phyloP scores from a whole-genome alignment of 2,797 vertebrate species.

The Thaleichthys pacificus region DNA sequence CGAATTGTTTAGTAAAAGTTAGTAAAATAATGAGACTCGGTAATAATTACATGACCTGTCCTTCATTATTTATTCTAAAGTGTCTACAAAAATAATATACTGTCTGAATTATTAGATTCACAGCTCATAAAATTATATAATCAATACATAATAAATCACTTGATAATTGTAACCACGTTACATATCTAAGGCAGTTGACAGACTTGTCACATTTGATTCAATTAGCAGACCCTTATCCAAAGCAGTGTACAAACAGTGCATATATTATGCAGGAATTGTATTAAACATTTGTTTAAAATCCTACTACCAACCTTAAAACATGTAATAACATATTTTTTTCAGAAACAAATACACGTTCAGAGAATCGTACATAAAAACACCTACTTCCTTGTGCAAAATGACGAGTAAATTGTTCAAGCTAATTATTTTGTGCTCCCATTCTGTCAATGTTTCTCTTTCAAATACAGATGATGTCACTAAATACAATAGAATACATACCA shows the following conservation, averaged over 20 bases:
- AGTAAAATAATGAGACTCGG: no score
- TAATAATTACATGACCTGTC: no score
- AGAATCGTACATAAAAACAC: constrained; percentile 33
- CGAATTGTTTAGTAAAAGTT: no score
- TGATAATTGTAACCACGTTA: no score
- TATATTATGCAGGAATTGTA: constrained; percentile 1
- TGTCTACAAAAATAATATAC: no score
- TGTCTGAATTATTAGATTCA: not conserved
- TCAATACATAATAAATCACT: not conserved
- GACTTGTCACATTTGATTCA: no score
- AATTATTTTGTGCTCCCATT: constrained; percentile 19
- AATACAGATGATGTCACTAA: not conserved
- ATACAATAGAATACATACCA: no score
- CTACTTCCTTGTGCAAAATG: constrained; percentile 41
- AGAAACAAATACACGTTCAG: constrained; percentile 38
- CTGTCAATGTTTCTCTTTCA: not conserved
- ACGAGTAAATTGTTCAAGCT: not conserved
- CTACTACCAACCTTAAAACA: constrained; percentile 15
- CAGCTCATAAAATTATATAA: constrained; percentile 23
- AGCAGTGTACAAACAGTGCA: not conserved
- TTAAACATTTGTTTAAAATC: constrained; percentile 7
- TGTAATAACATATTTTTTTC: constrained; percentile 36
- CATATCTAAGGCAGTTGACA: no score
- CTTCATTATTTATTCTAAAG: no score
- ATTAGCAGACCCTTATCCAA: not conserved